These are phyloP conservation scores for Mirounga angustirostris DNA, from an alignment of 2,113 vertebrate species.

Conservation along the genomic window DNA sequence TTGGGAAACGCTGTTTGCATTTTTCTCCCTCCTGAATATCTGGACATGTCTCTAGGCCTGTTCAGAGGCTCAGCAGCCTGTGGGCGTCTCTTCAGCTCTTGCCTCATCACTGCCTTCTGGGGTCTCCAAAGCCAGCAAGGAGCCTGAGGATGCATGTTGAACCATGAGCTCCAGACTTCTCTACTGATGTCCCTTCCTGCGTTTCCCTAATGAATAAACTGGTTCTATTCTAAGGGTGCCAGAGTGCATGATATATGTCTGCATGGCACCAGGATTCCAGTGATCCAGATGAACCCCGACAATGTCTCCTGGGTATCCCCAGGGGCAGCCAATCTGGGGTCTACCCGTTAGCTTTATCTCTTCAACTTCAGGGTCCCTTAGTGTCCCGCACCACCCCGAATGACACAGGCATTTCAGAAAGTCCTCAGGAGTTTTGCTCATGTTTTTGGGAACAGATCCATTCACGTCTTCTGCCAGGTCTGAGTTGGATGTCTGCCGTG, in stretches of 20 bases:
- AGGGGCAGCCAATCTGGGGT: not conserved
- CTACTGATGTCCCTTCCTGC: not conserved
- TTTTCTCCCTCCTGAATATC: not conserved
- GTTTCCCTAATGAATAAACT: not conserved
- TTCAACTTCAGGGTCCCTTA: not conserved
- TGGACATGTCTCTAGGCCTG: not conserved
- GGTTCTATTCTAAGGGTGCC: not conserved
- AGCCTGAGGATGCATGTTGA: not conserved
- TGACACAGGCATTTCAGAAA: not conserved
- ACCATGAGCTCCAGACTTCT: not conserved
- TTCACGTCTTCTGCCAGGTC: not conserved
- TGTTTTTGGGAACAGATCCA: not conserved
- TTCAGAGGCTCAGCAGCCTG: not conserved
- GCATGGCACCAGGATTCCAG: not conserved
- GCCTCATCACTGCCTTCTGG: not conserved
- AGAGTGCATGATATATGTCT: rapidly evolving
- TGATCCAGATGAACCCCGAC: not conserved
- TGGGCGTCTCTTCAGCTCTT: not conserved
- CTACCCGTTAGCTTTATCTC: not conserved
- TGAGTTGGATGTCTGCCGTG: not conserved
- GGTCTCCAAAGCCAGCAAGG: not conserved
- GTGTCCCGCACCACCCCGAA: not conserved
- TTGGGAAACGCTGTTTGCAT: not conserved
- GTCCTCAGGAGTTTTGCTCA: not conserved
- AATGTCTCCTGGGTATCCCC: not conserved